phyloP scores from a whole-genome alignment of 2,113 vertebrate species.

The Nematolebias whitei region DNA sequence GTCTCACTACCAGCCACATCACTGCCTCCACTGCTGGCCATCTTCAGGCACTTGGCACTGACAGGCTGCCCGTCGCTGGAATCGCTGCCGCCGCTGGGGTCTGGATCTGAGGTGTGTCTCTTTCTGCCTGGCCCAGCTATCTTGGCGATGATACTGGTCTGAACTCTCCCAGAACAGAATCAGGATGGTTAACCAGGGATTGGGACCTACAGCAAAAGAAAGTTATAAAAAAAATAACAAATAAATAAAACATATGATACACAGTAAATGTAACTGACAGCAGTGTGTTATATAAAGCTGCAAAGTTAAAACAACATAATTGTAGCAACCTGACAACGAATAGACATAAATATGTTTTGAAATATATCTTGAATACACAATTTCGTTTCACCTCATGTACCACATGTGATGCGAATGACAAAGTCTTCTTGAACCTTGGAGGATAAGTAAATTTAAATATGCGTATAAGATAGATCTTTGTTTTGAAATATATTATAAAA shows the following conservation, averaged over 20 bases:
- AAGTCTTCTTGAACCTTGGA: no score
- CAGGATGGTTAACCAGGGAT: conserved; percentile 69
- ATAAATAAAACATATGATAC: no score
- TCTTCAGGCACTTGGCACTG: conserved; percentile 93
- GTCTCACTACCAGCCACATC: conserved; percentile 50
- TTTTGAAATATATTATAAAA: background rate
- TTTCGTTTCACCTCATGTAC: no score
- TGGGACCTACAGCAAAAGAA: conserved; percentile 40
- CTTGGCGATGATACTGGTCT: conserved; percentile 94
- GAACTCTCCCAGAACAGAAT: conserved; percentile 90
- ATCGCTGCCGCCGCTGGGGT: conserved; percentile 88
- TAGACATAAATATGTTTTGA: no score
- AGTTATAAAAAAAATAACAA: background rate
- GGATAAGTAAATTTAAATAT: no score
- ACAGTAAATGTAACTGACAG: no score
- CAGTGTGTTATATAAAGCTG: background rate
- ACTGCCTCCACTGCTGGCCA: conserved; percentile 75
- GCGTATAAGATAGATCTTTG: background rate
- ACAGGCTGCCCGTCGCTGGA: conserved; percentile 88
- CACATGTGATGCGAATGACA: no score
- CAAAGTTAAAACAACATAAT: no score
- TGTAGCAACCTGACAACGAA: no score
- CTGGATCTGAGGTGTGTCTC: conserved; percentile 97
- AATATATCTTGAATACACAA: no score
- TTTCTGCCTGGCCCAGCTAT: conserved; percentile 99